Percentiles rank a stretch among this genome's conserved stretches.
Evolutionary conservation across 2,113 vertebrate genomes (phyloP).

Genomic region (Scytalopus superciliaris): DNA sequence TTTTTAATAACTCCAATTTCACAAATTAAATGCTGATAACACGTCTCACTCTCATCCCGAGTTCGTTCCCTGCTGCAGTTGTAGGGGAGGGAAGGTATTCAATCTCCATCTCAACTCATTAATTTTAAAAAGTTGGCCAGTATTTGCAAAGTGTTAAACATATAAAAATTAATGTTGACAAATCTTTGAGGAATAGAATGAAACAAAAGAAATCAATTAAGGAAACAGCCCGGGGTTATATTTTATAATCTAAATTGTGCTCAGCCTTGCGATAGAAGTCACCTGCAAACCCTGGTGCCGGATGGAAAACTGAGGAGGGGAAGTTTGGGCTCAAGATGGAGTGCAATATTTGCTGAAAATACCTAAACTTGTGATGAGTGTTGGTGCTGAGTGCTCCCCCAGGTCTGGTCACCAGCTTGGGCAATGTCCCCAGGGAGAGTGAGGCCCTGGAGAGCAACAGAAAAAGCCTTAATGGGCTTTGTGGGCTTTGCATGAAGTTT

Average conservation of each 20-base stretch:
- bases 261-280: background rate
- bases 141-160: conserved; percentile 64
- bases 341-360: background rate
- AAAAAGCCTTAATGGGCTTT: rapidly evolving
- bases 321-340: background rate
- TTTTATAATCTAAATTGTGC: conserved; percentile 43
- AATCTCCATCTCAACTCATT: conserved; percentile 78
- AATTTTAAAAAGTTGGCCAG: conserved; percentile 78
- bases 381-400: rapidly evolving
- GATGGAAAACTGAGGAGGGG: background rate
- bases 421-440: rapidly evolving
- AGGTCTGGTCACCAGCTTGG: background rate
- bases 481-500: background rate
- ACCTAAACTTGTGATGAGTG: background rate
- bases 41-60: background rate
- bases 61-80: background rate
- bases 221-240: conserved; percentile 66
- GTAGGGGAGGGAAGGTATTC: conserved; percentile 49
- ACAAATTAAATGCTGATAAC: background rate
- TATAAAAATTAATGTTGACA: conserved; percentile 83
- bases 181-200: conserved; percentile 80
- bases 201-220: conserved; percentile 84
- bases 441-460: rapidly evolving
- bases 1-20: background rate
- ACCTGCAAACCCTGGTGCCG: background rate